Evolutionary conservation across 2,113 vertebrate species (phyloP), one percentile per base, ranked within the genome.

Genomic region (Cynoglossus semilaevis): DNA sequence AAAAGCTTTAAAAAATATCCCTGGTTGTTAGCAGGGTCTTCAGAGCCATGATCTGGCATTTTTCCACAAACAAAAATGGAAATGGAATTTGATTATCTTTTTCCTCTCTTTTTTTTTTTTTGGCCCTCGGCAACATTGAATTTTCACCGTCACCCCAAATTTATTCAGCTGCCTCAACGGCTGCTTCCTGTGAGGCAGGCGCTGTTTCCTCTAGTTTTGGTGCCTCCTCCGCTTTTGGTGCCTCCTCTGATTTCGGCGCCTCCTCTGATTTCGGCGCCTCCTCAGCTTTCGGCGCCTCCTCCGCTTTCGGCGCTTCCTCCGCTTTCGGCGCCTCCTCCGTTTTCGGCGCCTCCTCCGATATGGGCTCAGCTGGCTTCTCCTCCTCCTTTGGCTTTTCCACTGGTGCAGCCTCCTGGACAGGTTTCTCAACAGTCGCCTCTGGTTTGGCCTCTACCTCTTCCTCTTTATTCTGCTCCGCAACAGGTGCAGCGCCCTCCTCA

Each of bases 21-120:
- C 93, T 93, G 93, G 92, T 93, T 92, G 92, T 92, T 91, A 92
- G 94, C 91, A 90, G 94, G 93, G 94, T 94, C 93, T 95, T 92
- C 91, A 90, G 90, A 92, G 93, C 92, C 93, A 92, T 85, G 88
- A 92, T 85, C 91, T 93, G 93, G 93, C 92, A 84, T 89, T 92
- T 91, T 93, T 93, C 93, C 91, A 70, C 90, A 88, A 92, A 94
- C 91, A 92, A 93, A 91, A 92, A 85, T 90, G 91, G 90, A 88
- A 91, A 87, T 85, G 91, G 92, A 87, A 88, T 89, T 88, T 81
- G 88, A 90, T 92, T 87, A 88, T 92, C 88, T 85, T 75, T 81
- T 72, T 72, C 69, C 70, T 78, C 76, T 69, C 78, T 59, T 76
- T 74, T 80, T 86, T 74, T n/a, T n/a, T n/a, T n/a, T n/a, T n/a